Evolutionary conservation across 2,888 invertebrate species (phyloP), one percentile per base, ranked within the genome.

Genomic region (Incurvaria masculella): DNA sequence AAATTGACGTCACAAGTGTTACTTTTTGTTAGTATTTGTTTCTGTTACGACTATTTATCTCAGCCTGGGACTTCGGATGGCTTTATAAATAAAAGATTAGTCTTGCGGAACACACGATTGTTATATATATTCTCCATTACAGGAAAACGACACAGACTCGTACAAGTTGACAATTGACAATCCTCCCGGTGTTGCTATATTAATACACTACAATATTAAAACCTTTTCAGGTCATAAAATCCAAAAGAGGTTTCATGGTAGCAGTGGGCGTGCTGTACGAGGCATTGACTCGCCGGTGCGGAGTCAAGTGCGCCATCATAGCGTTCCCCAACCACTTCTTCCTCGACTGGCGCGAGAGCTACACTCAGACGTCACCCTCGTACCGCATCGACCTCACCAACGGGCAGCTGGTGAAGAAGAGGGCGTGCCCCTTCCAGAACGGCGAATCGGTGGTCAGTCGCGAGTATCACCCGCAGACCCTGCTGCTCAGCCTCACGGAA

Each of bases 281-380:
- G 47, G 64, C 68, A 0, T 59, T 73, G 1, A 70, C 72, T 2
- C 59, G 57, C 38, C 57, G 57, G n/a, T 67, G 67, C 48, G 71
- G 67, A 8, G 60, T 70, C 1, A 48, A 54, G 4, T 68, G 68
- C 49, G 61, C 67, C 19, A 52, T 76, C 26, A 58, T 69, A 1
- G 62, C 63, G 2, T 72, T 72, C 49, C 64, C 68, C 1, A 65
- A 68, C 50, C 73, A 75, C 54, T 51, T 72, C 48, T 71, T 68
- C 49, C 42, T 75, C 16, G 64, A 71, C 51, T 69, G 69, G 68
- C 58, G 59, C 27, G 61, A 64, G 43, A 55, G 52, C 11, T 47
- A 52, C 26, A 51, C 56, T 5, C 26, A 46, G 14, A 39, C 33
- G 44, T 46, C 54, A 5, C 43, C 52, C n/a, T 23, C 53, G 4